Conservation (phyloP, 2,888 invertebrate genomes). For the Zaprionus obscuricornis region DNA sequence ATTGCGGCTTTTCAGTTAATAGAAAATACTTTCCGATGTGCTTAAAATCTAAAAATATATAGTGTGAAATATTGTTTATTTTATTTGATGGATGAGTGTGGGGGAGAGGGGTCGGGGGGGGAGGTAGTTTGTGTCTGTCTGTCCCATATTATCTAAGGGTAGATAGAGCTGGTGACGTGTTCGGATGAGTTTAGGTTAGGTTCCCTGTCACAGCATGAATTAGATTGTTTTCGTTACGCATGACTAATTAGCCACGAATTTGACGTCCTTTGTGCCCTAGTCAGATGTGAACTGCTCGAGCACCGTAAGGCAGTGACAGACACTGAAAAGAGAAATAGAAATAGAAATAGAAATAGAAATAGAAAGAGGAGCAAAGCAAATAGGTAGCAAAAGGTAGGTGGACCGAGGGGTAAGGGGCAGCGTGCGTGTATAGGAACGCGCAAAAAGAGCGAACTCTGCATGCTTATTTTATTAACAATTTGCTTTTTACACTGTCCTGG, state of each 20-base stretch:
- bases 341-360: background rate
- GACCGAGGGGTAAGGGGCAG: background rate
- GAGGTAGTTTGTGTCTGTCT: too few species aligned
- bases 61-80: too few species aligned
- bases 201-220: slow-evolving; percentile 36
- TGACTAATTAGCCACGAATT: slow-evolving; percentile 67
- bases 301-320: background rate
- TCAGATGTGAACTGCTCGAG: background rate
- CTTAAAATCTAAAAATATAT: too few species aligned
- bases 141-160: too few species aligned
- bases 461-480: slow-evolving; percentile 69
- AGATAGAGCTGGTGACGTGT: too few species aligned
- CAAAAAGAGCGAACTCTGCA: slow-evolving; percentile 15
- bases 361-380: background rate
- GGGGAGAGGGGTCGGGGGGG: too few species aligned
- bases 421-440: too few species aligned
- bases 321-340: background rate
- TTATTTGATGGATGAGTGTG: too few species aligned
- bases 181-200: too few species aligned
- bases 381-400: background rate
- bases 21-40: too few species aligned
- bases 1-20: too few species aligned
- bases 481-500: slow-evolving; percentile 31
- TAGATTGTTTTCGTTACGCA: slow-evolving; percentile 70
- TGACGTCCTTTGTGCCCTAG: slow-evolving; percentile 31